Base-by-base conservation (phyloP, 2,113 vertebrate genomes). In the Neomonachus schauinslandi region DNA sequence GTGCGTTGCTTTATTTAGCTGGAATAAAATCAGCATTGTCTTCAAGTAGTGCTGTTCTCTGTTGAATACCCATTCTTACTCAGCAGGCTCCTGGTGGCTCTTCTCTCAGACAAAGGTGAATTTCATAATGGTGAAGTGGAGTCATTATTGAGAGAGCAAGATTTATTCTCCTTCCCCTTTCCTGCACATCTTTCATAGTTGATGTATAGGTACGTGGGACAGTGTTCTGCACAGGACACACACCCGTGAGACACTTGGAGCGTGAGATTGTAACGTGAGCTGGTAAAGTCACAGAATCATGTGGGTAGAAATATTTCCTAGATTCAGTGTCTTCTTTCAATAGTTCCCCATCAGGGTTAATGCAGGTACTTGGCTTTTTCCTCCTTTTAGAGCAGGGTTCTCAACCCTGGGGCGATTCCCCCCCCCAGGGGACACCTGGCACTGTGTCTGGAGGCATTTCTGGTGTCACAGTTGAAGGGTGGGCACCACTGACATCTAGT, bases 1-100 rank as follows among this genome's bases (percentile, higher is more conserved):
- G 22, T 57, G 86, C 49, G 1, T 31, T 72, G 69, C 63, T 77
- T 96, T 77, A 81, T 94, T 89, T 84, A 92, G 2, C 22, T 84
- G 71, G 74, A 97, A 91, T 97, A 97, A 97, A 97, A 94, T 53
- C 63, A 83, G 59, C 80, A 88, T 88, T 61, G 13, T 87, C 42
- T 61, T 95, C 88, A 91, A 0, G 57, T 63, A 11, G 13, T 74
- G 1, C 33, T 77, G 22, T 92, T 59, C 57, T 80, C 61, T 65
- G 42, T 49, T 96, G 42, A 80, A 72, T 71, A 82, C 46, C 18
- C 7, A 1, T 82, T 79, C 31, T 26, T 55, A 92, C 18, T 85
- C 42, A 63, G 11, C 51, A 57, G 51, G 21, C 72, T 71, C 21
- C 24, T 2, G 5, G 42, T 33, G 81, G 26, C 21, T 59, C 22